A percentile compares a stretch with the other conserved stretches of the same genome.
Evolutionary conservation across 2,113 vertebrate genomes (phyloP).

Genomic region (Lathamus discolor): DNA sequence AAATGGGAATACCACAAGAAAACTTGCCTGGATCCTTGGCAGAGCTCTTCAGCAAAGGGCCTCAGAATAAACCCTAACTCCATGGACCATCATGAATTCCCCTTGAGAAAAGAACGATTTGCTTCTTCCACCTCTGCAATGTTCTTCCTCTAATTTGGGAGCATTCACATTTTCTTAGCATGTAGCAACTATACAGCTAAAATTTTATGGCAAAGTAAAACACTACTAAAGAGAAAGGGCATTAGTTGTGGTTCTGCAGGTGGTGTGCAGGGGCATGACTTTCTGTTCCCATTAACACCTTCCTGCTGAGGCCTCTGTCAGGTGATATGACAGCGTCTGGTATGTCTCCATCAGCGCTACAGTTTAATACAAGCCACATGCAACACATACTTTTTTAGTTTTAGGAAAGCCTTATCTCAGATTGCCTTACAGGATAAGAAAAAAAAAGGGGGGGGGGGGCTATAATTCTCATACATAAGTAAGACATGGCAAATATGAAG

Average conservation of each 20-base stretch:
- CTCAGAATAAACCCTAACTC: neutral
- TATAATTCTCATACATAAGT: neutral
- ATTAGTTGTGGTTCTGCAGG: neutral
- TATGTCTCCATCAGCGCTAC: neutral
- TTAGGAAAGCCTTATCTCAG: neutral
- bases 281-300: neutral
- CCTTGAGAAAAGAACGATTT: neutral
- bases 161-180: neutral
- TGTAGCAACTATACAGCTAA: neutral
- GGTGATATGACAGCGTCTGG: neutral
- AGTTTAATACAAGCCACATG: neutral
- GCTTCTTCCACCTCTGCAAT: neutral
- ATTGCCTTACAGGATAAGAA: neutral
- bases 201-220: neutral
- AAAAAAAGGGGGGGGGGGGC: neutral
- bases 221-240: neutral
- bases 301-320: neutral
- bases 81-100: rapidly evolving
- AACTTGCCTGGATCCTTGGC: rapidly evolving
- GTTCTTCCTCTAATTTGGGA: neutral
- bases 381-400: neutral
- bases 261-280: neutral
- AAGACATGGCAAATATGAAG: neutral
- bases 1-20: neutral
- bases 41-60: neutral